Base-by-base conservation (phyloP, 2,113 vertebrate genomes). In the Cacatua alba region DNA sequence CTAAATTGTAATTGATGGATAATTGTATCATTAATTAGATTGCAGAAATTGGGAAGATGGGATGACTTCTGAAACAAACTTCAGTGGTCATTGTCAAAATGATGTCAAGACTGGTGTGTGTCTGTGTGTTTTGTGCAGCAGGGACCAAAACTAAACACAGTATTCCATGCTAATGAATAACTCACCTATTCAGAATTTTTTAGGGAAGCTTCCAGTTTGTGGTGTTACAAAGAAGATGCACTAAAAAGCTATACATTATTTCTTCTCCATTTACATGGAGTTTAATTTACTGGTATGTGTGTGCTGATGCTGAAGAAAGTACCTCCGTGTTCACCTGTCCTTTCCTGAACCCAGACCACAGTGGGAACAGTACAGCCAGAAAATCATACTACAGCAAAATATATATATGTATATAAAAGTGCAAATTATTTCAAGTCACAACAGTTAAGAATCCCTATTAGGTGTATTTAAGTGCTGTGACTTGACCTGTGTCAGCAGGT, bases 311-410 rank as follows among this genome's bases (percentile, higher is more conserved):
- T 28, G 13, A 28, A 13, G 10, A 15, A 16, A 9, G 35, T 7
- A n/a, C 1, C 1, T n/a, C 9, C 8, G 1, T 0, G 8, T 31
- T 79, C 4, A 0, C 23, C 63, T 9, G 8, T 29, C 12, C 46
- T n/a, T 64, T 19, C 24, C 71, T 39, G 43, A 23, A 2, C 62
- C 5, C 2, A 19, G 35, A 29, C 15, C 13, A 17, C 31, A 3
- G 18, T 9, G 41, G 43, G 33, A 19, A 24, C 31, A n/a, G 25
- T 1, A 23, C 35, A 77, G 41, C 49, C 39, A 19, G 28, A 63
- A 63, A 18, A 43, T 44, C 26, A 20, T 8, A 16, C 14, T 4
- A 8, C 8, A 25, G 18, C 6, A 9, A 37, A 68, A 55, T 2
- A 35, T 9, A 37, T 10, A 39, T 16, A 5, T 5, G 10, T 6